Evolutionary conservation across 1,140 invertebrate species (phyloP).

Genomic region (Manduca sexta): DNA sequence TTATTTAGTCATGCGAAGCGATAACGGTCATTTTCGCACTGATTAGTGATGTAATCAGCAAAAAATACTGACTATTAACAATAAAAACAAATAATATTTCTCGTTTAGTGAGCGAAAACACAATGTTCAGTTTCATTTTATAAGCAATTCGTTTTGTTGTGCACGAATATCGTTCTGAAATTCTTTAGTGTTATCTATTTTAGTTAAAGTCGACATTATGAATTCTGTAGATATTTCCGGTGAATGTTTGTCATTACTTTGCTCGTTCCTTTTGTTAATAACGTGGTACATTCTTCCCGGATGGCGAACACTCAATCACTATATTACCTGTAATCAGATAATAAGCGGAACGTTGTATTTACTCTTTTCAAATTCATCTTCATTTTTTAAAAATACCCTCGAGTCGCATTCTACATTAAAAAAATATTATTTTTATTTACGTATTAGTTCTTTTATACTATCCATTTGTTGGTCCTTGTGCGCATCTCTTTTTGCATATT

Average conservation of each 20-base stretch:
- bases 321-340: conserved; percentile 25
- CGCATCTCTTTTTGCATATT: conserved; percentile 20
- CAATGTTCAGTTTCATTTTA: not conserved
- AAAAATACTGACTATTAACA: too few relatives aligned
- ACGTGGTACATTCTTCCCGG: conserved; percentile 19
- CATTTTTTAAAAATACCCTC: not conserved
- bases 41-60: too few relatives aligned
- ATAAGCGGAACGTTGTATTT: conserved; percentile 19
- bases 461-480: conserved; percentile 23
- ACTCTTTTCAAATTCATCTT: not conserved
- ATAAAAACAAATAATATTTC: too few relatives aligned
- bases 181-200: too few relatives aligned
- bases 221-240: not conserved
- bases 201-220: too few relatives aligned
- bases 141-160: not conserved
- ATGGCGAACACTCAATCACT: conserved; percentile 24
- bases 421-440: too few relatives aligned
- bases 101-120: too few relatives aligned
- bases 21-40: too few relatives aligned
- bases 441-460: not conserved
- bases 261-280: conserved; percentile 14
- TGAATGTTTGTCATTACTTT: conserved; percentile 9
- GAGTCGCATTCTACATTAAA: too few relatives aligned
- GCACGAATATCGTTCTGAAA: too few relatives aligned
- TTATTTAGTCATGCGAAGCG: too few relatives aligned